Conservation (phyloP, 2,888 invertebrate species). For the Hirtodrosophila confusa region DNA sequence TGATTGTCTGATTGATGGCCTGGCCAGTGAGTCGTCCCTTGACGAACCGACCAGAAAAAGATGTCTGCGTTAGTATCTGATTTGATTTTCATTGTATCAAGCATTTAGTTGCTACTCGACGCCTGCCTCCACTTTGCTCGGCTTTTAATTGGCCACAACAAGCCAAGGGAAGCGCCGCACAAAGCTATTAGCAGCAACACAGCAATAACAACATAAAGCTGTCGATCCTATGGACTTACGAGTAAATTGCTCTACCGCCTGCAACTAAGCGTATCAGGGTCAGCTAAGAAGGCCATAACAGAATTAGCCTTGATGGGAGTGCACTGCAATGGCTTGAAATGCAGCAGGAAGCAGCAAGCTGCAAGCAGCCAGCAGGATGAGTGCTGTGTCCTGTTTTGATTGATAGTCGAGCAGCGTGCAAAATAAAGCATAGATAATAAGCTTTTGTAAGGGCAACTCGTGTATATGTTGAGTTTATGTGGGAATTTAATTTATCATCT, state of each 20-base stretch:
- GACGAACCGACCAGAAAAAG: slow-evolving; percentile 11
- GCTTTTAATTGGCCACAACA: slow-evolving; percentile 63
- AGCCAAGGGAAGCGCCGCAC: slow-evolving; percentile 17
- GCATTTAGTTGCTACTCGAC: slow-evolving; percentile 23
- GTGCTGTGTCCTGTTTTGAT: slow-evolving; percentile 30
- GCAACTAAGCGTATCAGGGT: slow-evolving; percentile 25
- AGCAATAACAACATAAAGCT: slow-evolving; percentile 46
- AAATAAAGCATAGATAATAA: slow-evolving; percentile 33
- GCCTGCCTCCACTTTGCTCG: slow-evolving; percentile 8
- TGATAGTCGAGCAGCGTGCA: slow-evolving; percentile 33
- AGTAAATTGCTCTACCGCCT: slow-evolving; percentile 23
- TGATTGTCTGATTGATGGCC: slow-evolving; percentile 73
- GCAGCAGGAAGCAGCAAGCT: slow-evolving; percentile 5
- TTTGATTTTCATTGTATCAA: slow-evolving; percentile 56
- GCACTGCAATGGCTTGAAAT: slow-evolving; percentile 12
- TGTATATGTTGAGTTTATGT: background rate
- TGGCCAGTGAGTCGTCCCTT: slow-evolving; percentile 1
- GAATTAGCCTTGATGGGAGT: slow-evolving; percentile 36
- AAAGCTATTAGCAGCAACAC: slow-evolving; percentile 47
- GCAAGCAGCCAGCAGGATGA: slow-evolving; percentile 7
- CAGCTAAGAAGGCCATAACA: slow-evolving; percentile 29
- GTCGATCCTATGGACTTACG: slow-evolving; percentile 29
- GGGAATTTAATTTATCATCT: slow-evolving; percentile 5
- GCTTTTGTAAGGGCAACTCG: slow-evolving; percentile 7
- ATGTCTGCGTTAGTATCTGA: slow-evolving; percentile 31